These are phyloP conservation scores for Dipodomys stephensi DNA, from an alignment of 2,113 vertebrate genomes.

Conservation along the genomic window DNA sequence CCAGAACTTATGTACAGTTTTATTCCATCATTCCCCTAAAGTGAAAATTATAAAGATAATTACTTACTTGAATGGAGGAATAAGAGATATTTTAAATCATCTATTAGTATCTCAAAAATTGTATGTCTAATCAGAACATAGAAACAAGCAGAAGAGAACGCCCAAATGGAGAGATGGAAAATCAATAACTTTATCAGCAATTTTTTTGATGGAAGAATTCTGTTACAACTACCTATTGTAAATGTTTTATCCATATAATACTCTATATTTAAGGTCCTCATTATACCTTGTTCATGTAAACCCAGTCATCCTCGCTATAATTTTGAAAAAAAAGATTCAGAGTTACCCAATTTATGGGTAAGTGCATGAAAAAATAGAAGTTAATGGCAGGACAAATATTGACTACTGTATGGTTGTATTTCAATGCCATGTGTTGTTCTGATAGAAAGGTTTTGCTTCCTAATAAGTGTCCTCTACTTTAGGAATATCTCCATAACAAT, in stretches of 20 bases:
- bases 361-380: background rate
- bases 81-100: background rate
- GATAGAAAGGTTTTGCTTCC: background rate
- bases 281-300: background rate
- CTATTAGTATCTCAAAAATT: background rate
- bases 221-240: background rate
- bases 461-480: background rate
- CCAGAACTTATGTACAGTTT: accelerated
- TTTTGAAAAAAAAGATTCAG: background rate
- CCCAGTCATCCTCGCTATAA: background rate
- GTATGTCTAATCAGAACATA: background rate
- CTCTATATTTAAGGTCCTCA: background rate
- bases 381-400: background rate
- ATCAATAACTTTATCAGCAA: background rate
- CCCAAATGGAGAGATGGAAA: background rate
- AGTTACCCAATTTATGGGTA: background rate
- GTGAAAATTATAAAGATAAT: background rate
- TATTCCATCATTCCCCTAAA: background rate
- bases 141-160: background rate
- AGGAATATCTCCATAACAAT: background rate
- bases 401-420: background rate
- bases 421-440: background rate
- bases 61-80: background rate
- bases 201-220: background rate
- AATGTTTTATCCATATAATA: background rate